Evolutionary conservation across 2,797 vertebrate species (phyloP), one percentile per base, ranked within the genome.

Genomic region (Sebastes steindachneri): DNA sequence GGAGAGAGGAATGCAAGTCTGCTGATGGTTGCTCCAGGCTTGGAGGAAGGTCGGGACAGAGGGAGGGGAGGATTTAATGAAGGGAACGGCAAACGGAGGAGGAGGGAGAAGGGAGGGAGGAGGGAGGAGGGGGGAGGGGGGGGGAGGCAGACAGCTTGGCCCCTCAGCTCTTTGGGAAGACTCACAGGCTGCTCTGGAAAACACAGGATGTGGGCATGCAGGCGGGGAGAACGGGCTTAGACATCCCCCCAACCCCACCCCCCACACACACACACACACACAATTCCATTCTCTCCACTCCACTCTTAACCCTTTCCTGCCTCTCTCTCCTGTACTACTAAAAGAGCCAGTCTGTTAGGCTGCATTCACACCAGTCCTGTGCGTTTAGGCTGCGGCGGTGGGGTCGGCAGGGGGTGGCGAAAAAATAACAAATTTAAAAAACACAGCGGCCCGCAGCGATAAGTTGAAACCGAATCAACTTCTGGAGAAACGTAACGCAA

Each of bases 201-300:
- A 95, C 95, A 96, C 95, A 96, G 95, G 95, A 96, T 96, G 95
- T 96, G 95, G 95, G 95, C 93, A 95, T 91, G 89, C 82, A 87
- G 85, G 86, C 87, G 83, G 80, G 87, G 88, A 90, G 92, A 73
- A 81, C 68, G 86, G 92, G 92, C 84, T 90, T 89, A 92, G 87
- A 88, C 90, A 80, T 31, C 87, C 86, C 86, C 75, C 80, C 83
- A 33, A 80, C 77, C 75, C 74, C 87, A 75, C 87, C 84, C 89
- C 77, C 82, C 17, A 48, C 87, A 63, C 78, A 37, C 83, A 55
- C 71, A 48, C 77, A 70, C 74, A 73, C 82, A 86, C 84, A 75
- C 84, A 77, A 21, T 83, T 81, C 77, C 81, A 83, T 86, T 90
- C 89, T 80, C 84, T 85, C 86, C 73, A 64, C 79, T 84, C 73